Conservation (phyloP, 2,888 invertebrate species). For the Netelia fuscicornis region DNA sequence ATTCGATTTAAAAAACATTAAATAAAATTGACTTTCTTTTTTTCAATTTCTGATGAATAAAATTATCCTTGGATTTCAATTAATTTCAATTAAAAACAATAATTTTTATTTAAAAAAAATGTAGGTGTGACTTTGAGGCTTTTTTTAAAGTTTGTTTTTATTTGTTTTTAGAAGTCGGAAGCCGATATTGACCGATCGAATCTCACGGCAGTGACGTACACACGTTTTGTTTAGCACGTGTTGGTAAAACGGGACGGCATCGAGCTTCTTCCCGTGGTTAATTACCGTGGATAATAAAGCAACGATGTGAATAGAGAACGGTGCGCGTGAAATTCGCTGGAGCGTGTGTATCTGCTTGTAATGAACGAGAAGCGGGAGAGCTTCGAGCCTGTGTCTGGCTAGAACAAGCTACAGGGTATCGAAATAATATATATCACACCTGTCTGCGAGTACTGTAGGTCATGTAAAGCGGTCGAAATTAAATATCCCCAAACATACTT, state of each 20-base stretch:
- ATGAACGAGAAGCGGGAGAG: slow-evolving; percentile 13
- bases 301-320: slow-evolving; percentile 30
- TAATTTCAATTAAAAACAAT: no score
- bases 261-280: slow-evolving; percentile 41
- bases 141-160: neutral
- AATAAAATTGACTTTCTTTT: neutral
- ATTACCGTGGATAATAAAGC: slow-evolving; percentile 56
- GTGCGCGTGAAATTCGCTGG: slow-evolving; percentile 48
- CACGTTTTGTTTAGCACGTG: slow-evolving; percentile 3
- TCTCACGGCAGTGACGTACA: slow-evolving; percentile 24
- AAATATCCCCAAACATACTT: neutral
- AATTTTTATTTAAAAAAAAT: no score
- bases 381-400: neutral
- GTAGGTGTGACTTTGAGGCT: no score
- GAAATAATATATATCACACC: neutral
- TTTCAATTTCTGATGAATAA: neutral
- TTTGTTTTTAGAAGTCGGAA: neutral
- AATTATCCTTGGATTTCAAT: no score
- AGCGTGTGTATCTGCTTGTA: slow-evolving; percentile 44
- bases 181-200: slow-evolving; percentile 45
- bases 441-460: neutral
- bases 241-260: slow-evolving; percentile 11
- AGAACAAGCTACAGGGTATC: neutral
- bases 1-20: neutral
- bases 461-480: neutral